Evolutionary conservation across 2,888 invertebrate genomes (phyloP).

Genomic region (Charanyca ferruginea): DNA sequence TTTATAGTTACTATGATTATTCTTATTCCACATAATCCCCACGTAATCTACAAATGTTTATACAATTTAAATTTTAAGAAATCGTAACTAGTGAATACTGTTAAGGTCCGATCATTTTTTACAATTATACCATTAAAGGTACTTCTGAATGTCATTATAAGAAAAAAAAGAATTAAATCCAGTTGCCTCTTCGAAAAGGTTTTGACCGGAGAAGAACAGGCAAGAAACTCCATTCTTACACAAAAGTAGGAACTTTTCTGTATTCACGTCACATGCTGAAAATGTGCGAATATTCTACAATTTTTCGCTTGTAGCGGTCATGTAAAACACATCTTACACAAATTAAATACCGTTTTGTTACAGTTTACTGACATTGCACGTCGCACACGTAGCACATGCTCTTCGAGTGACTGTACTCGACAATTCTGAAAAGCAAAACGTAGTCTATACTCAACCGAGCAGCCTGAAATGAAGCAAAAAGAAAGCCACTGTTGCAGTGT

Average conservation of each 20-base stretch:
- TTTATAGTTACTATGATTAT: too few species aligned
- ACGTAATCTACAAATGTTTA: too few species aligned
- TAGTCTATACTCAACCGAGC: constrained; percentile 2
- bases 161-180: too few species aligned
- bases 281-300: not conserved
- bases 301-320: not conserved
- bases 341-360: not conserved
- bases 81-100: too few species aligned
- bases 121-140: too few species aligned
- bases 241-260: not conserved
- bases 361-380: not conserved
- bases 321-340: not conserved
- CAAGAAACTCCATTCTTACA: too few species aligned
- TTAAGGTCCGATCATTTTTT: too few species aligned
- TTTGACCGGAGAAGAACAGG: too few species aligned
- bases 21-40: too few species aligned
- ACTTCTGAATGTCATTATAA: too few species aligned
- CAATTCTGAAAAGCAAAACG: constrained; percentile 8
- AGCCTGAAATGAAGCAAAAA: constrained; percentile 15
- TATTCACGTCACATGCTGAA: not conserved
- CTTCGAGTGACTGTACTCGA: not conserved
- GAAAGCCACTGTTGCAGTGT: constrained; percentile 9
- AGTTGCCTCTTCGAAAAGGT: too few species aligned
- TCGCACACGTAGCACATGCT: not conserved
- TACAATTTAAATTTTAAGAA: too few species aligned